These are phyloP conservation scores for Nanger granti DNA, from an alignment of 2,113 vertebrate species.

Conservation along the genomic window DNA sequence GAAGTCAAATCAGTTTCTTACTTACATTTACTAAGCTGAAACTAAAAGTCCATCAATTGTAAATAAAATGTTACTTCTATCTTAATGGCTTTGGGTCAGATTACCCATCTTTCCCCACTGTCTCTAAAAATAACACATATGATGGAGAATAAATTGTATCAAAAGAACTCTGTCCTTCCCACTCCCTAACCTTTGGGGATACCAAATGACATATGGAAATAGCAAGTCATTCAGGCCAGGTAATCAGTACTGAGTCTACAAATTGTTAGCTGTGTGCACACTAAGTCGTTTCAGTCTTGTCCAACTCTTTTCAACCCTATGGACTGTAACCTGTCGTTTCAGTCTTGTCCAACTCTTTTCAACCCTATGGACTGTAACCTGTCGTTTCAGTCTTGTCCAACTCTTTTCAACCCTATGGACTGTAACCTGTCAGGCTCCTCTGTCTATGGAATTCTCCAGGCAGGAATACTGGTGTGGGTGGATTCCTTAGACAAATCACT, in stretches of 20 bases:
- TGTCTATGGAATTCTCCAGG: neutral
- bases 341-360: neutral
- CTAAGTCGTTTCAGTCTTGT: neutral
- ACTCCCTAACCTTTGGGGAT: neutral
- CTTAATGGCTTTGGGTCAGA: neutral
- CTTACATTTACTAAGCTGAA: neutral
- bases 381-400: neutral
- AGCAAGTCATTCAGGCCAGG: neutral
- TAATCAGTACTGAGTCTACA: neutral
- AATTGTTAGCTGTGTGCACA: neutral
- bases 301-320: too few relatives aligned
- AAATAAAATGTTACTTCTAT: constrained; percentile 16
- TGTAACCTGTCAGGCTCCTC: neutral
- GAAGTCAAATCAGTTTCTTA: neutral
- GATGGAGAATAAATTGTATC: neutral
- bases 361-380: too few relatives aligned
- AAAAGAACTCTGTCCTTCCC: neutral
- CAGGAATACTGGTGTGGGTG: neutral
- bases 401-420: neutral
- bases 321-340: neutral
- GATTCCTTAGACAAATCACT: neutral
- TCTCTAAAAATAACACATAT: neutral
- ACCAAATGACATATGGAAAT: neutral
- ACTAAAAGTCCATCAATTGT: neutral
- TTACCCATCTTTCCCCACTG: neutral